phyloP scores from a whole-genome alignment of 2,113 vertebrate species.

The Pseudorhombus dupliciocellatus region DNA sequence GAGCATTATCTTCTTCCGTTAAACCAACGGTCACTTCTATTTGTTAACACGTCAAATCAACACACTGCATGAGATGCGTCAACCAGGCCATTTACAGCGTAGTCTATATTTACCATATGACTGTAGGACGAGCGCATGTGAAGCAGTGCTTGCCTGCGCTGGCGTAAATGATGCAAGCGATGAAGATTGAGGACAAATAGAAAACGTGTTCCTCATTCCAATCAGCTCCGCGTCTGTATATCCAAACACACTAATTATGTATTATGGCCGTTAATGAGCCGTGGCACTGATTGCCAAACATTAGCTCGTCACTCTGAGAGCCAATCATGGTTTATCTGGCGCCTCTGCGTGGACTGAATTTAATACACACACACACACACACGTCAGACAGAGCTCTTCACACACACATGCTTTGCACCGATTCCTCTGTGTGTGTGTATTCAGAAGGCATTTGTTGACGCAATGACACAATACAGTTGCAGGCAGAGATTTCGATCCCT shows the following conservation, averaged over 20 bases:
- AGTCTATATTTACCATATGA: not conserved
- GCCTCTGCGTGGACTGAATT: conserved; percentile 28
- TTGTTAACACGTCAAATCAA: not conserved
- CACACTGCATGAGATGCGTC: not conserved
- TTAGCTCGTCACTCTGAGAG: conserved; percentile 47
- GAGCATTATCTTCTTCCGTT: too few relatives aligned
- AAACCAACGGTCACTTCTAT: not conserved
- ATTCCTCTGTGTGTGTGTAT: not conserved
- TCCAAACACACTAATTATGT: conserved; percentile 66
- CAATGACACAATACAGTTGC: not conserved
- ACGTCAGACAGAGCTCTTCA: not conserved
- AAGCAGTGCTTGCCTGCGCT: conserved; percentile 2
- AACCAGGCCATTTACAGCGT: not conserved
- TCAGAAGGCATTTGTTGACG: not conserved
- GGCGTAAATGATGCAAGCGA: conserved; percentile 27
- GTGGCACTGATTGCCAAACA: conserved; percentile 66
- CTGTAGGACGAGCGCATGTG: not conserved
- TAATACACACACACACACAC: conserved; percentile 27
- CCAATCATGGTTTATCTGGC: conserved; percentile 56
- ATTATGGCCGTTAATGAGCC: conserved; percentile 66
- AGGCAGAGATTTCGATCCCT: not conserved
- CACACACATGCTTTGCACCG: not conserved
- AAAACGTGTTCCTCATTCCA: conserved; percentile 36
- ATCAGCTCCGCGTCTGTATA: conserved; percentile 41
- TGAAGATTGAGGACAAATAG: conserved; percentile 7